phyloP scores from a whole-genome alignment of 2,113 vertebrate species.

The Xenus cinereus region DNA sequence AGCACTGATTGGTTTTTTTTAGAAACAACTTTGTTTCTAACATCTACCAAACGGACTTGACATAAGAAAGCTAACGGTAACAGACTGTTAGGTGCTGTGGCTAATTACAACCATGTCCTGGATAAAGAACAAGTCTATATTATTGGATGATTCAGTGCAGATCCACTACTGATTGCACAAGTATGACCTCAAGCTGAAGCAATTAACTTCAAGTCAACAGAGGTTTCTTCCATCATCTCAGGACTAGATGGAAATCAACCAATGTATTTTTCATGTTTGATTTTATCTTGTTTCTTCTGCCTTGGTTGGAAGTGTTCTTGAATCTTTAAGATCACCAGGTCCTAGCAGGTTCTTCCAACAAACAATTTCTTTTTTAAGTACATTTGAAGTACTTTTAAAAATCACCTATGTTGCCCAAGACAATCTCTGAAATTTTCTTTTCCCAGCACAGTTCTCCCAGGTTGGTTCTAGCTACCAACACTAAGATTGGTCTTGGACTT shows the following conservation, averaged over 20 bases:
- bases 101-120: background rate
- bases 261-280: background rate
- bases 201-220: background rate
- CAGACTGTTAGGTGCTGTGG: background rate
- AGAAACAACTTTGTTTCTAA: background rate
- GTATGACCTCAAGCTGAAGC: background rate
- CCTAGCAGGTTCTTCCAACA: background rate
- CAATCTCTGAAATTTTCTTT: background rate
- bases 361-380: background rate
- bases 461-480: background rate
- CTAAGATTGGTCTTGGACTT: background rate
- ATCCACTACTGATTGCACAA: background rate
- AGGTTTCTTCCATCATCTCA: background rate
- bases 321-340: background rate
- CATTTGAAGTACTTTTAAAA: background rate
- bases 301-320: background rate
- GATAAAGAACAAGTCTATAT: background rate
- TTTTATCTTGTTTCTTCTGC: background rate
- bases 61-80: background rate
- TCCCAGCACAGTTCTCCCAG: background rate
- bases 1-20: background rate
- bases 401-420: background rate
- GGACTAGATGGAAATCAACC: background rate
- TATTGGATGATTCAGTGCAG: background rate
- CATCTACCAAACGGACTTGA: background rate